These are phyloP conservation scores for Coturnix japonica DNA, from an alignment of 2,113 vertebrate species.

Conservation along the genomic window DNA sequence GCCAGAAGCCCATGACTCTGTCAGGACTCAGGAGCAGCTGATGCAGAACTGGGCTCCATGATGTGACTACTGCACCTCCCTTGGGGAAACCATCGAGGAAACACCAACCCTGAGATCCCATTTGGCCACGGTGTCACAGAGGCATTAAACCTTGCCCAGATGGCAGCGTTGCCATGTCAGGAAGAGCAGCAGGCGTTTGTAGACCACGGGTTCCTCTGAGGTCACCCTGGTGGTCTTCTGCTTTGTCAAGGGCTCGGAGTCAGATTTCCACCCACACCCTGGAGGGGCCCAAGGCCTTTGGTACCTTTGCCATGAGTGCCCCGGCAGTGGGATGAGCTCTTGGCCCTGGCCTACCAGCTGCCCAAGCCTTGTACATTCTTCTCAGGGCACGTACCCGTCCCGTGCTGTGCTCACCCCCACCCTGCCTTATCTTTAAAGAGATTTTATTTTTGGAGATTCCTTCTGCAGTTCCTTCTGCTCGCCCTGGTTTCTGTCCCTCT, in stretches of 20 bases:
- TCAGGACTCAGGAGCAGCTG: neutral
- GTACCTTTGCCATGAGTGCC: neutral
- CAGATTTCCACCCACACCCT: constrained; percentile 55
- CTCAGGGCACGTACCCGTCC: constrained; percentile 44
- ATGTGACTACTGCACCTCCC: neutral
- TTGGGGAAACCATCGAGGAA: rapidly evolving
- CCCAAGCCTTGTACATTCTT: constrained; percentile 61
- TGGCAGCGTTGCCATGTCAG: neutral
- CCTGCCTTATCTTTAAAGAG: constrained; percentile 51
- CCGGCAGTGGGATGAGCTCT: constrained; percentile 27
- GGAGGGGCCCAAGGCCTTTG: neutral
- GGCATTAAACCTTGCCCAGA: neutral
- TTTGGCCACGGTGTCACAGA: neutral
- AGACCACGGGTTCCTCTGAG: neutral
- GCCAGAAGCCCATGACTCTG: neutral
- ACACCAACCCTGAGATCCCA: neutral
- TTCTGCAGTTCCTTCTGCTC: constrained; percentile 62
- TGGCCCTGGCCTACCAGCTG: constrained; percentile 48
- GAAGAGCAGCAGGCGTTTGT: neutral
- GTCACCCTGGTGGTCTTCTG: constrained; percentile 8
- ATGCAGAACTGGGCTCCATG: neutral
- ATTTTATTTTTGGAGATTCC: constrained; percentile 68
- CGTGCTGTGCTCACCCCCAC: constrained; percentile 29
- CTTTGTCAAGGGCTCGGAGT: neutral
- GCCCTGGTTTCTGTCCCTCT: constrained; percentile 20